Evolutionary conservation across 2,797 vertebrate genomes (phyloP).

Genomic region (Meda fulgida): DNA sequence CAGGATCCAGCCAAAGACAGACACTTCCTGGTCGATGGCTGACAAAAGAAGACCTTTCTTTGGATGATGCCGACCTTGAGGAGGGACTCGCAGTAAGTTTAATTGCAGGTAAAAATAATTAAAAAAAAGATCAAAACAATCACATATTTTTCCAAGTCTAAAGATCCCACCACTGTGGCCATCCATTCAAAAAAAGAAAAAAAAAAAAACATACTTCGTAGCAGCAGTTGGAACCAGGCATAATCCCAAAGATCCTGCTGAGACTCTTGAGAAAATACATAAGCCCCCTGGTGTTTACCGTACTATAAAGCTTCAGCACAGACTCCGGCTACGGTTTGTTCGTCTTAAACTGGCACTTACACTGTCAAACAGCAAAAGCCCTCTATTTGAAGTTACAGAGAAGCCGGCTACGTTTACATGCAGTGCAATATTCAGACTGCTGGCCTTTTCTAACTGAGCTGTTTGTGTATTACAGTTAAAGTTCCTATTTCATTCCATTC

Average conservation of each 20-base stretch:
- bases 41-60: background rate
- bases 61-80: background rate
- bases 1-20: slow-evolving; percentile 34
- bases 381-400: slow-evolving; percentile 67
- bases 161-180: background rate
- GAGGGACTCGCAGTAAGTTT: background rate
- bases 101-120: background rate
- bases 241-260: slow-evolving; percentile 39
- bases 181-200: background rate
- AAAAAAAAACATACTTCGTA: background rate
- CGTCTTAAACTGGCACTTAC: slow-evolving; percentile 64
- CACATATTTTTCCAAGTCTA: background rate
- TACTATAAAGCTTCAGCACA: slow-evolving; percentile 35
- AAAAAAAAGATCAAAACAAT: background rate
- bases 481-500: background rate
- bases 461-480: background rate
- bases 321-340: slow-evolving; percentile 53
- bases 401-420: slow-evolving; percentile 36
- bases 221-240: background rate
- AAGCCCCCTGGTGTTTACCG: slow-evolving; percentile 35
- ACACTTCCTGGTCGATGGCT: slow-evolving; percentile 3
- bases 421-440: background rate
- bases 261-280: slow-evolving; percentile 41
- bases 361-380: slow-evolving; percentile 65
- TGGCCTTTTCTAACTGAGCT: background rate